Conservation (phyloP, 1,140 invertebrate genomes). For the Halesus radiatus region DNA sequence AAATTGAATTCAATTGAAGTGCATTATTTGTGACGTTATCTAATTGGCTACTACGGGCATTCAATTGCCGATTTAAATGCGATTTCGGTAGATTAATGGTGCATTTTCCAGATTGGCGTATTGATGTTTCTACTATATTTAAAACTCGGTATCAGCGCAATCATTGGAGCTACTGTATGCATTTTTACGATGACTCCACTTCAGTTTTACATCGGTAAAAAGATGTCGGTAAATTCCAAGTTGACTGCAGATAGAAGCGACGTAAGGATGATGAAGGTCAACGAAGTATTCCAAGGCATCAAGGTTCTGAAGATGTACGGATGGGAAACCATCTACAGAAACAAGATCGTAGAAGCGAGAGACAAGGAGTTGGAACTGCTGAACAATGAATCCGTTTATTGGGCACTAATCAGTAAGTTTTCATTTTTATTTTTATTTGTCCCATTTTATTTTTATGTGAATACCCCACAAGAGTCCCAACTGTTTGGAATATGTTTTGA, state of each 20-base stretch:
- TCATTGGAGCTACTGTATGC: constrained; percentile 81
- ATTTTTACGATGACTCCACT: constrained; percentile 79
- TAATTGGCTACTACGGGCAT: too few species aligned
- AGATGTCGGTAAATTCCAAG: constrained; percentile 80
- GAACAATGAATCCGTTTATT: constrained; percentile 81
- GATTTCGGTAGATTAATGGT: background rate
- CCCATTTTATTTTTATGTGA: too few species aligned
- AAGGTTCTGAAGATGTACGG: constrained; percentile 86
- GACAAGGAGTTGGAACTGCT: constrained; percentile 80
- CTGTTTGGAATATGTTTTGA: too few species aligned
- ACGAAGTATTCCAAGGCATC: constrained; percentile 86
- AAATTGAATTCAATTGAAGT: too few species aligned
- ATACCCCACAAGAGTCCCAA: too few species aligned
- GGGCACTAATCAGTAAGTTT: constrained; percentile 79
- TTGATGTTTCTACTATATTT: constrained; percentile 82
- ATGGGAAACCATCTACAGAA: constrained; percentile 83
- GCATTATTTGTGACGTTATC: too few species aligned
- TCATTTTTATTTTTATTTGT: too few species aligned
- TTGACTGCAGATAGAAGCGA: constrained; percentile 80
- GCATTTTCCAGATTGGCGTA: constrained; percentile 75
- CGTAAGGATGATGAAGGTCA: constrained; percentile 80
- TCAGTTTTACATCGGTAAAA: constrained; percentile 80
- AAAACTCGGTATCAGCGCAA: constrained; percentile 83
- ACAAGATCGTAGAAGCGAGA: constrained; percentile 76
- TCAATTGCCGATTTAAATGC: background rate